Percentiles rank a stretch among this genome's conserved stretches.
phyloP scores from a whole-genome alignment of 2,113 vertebrate genomes.

The Prolemur simus region DNA sequence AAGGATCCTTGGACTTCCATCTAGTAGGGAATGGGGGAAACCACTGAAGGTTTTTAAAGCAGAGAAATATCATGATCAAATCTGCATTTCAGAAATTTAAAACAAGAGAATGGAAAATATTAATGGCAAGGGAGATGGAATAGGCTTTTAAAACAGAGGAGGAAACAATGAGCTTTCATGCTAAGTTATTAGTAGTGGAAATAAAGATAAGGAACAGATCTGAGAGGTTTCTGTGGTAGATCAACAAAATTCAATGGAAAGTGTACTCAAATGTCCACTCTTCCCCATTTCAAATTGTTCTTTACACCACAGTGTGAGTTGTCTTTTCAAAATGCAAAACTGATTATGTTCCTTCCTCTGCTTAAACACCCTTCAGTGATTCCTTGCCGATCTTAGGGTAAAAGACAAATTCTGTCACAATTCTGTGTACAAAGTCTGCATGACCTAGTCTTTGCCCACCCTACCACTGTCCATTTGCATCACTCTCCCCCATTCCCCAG shows the following conservation, averaged over 20 bases:
- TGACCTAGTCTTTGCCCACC: background rate
- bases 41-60: background rate
- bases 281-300: background rate
- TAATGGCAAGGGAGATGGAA: background rate
- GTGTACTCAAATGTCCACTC: background rate
- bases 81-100: slow-evolving; percentile 26
- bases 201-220: background rate
- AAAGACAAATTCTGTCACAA: background rate
- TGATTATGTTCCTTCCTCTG: background rate
- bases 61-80: background rate
- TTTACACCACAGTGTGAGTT: background rate
- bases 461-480: background rate
- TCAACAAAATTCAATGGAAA: background rate
- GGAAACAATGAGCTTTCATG: background rate
- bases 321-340: background rate
- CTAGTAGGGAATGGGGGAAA: background rate
- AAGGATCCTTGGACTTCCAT: background rate
- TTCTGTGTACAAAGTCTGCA: background rate
- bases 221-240: background rate
- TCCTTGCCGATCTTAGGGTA: background rate
- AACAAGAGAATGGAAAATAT: background rate
- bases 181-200: background rate
- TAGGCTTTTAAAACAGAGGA: background rate
- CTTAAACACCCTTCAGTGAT: background rate
- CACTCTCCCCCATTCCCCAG: background rate